These are phyloP conservation scores for Phenganax subtilis DNA, from an alignment of 92 coral and sea anemone genomes.

Conservation along the genomic window DNA sequence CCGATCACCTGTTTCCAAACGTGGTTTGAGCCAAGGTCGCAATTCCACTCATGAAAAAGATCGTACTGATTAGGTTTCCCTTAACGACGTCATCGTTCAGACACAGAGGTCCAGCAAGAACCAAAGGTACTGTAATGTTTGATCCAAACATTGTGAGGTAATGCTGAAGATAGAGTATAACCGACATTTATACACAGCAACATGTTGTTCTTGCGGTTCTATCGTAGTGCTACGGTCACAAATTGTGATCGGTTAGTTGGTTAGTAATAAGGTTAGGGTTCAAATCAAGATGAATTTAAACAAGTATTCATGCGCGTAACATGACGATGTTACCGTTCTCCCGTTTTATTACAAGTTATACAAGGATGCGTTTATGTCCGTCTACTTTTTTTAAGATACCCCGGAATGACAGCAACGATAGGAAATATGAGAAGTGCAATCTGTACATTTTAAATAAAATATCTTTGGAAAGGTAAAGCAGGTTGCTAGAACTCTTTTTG, in stretches of 20 bases:
- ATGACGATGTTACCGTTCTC: too few relatives aligned
- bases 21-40: constrained; percentile 54
- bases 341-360: too few relatives aligned
- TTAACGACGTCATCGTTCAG: constrained; percentile 52
- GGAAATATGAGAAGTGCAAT: too few relatives aligned
- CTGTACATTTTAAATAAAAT: neutral
- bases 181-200: neutral
- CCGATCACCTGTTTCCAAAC: constrained; percentile 56
- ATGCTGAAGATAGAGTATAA: constrained; percentile 37
- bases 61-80: constrained; percentile 57
- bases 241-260: too few relatives aligned
- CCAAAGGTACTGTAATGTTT: constrained; percentile 53
- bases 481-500: neutral
- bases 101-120: constrained; percentile 55
- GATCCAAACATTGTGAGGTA: constrained; percentile 67
- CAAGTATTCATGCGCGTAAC: too few relatives aligned
- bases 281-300: too few relatives aligned
- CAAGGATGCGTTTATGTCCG: too few relatives aligned
- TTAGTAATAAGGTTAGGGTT: too few relatives aligned
- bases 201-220: neutral
- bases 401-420: too few relatives aligned
- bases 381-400: too few relatives aligned
- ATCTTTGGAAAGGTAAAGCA: neutral
- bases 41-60: constrained; percentile 59
- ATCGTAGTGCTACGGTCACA: neutral